Percentiles rank a stretch among this genome's conserved stretches.
phyloP scores from a whole-genome alignment of 2,797 vertebrate genomes.

The Margarornis squamiger region DNA sequence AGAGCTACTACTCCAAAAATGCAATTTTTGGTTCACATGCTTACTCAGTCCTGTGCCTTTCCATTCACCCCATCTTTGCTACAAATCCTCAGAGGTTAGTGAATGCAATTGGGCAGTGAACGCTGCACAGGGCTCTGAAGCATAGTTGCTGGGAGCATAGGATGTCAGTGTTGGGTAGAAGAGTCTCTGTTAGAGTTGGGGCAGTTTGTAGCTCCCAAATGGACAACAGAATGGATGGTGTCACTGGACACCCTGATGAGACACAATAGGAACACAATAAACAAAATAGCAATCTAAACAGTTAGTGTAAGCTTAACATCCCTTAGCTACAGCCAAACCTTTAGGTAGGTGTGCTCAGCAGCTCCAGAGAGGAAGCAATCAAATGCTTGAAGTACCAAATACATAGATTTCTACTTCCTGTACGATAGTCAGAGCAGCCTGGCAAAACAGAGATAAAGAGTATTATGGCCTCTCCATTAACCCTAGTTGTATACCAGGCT shows the following conservation, averaged over 20 bases:
- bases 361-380: neutral
- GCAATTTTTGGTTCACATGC: neutral
- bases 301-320: neutral
- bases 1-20: neutral
- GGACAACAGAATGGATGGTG: neutral
- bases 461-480: neutral
- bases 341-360: neutral
- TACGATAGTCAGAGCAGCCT: constrained; percentile 80
- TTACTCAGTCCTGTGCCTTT: neutral
- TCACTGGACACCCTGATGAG: neutral
- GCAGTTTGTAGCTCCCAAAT: neutral
- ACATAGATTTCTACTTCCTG: constrained; percentile 63
- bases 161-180: neutral
- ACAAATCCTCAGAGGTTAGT: neutral
- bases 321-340: neutral
- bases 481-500: neutral
- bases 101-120: neutral
- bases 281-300: neutral
- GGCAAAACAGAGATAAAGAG: neutral
- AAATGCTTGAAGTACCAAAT: neutral
- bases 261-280: neutral
- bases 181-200: neutral
- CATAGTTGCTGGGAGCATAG: neutral
- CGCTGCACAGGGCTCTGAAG: neutral
- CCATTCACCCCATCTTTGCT: neutral